Conservation (phyloP, 1,140 invertebrate species). For the Bombus impatiens region DNA sequence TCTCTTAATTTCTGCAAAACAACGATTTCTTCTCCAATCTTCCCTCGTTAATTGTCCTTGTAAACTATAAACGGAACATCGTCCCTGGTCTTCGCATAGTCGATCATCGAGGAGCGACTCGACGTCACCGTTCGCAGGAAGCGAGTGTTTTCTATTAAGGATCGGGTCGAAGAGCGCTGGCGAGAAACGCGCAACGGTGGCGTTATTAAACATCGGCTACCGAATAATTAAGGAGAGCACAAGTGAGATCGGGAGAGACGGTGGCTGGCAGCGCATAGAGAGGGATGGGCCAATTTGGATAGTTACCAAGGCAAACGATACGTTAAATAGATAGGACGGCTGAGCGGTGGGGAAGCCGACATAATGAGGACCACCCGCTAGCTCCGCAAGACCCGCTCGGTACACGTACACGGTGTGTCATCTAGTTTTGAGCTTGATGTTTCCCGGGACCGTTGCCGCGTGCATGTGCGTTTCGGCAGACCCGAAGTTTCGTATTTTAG, state of each 20-base stretch:
- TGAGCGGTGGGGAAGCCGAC: slow-evolving; percentile 73
- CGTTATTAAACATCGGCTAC: slow-evolving; percentile 76
- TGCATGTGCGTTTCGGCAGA: not conserved
- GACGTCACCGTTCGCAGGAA: slow-evolving; percentile 41
- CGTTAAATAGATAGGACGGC: slow-evolving; percentile 82
- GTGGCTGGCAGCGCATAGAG: slow-evolving; percentile 49
- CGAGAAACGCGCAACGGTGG: not conserved
- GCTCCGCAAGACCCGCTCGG: slow-evolving; percentile 71
- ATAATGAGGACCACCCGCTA: slow-evolving; percentile 83
- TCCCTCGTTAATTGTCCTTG: not conserved
- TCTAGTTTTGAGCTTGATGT: slow-evolving; percentile 45
- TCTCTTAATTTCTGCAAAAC: too few species aligned
- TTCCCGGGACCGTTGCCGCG: not conserved
- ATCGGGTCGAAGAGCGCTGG: not conserved
- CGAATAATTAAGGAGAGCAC: slow-evolving; percentile 75
- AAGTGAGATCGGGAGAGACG: slow-evolving; percentile 60
- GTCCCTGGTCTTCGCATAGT: too few species aligned
- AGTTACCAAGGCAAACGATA: slow-evolving; percentile 83
- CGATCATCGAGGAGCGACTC: not conserved
- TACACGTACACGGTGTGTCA: slow-evolving; percentile 72
- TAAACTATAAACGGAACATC: slow-evolving; percentile 18
- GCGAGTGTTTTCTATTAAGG: slow-evolving; percentile 62
- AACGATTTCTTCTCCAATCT: not conserved
- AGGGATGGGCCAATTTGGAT: slow-evolving; percentile 81
- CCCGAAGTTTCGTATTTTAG: too few species aligned